Evolutionary conservation across 2,797 vertebrate genomes (phyloP).

Genomic region (Crocidura indochinensis): DNA sequence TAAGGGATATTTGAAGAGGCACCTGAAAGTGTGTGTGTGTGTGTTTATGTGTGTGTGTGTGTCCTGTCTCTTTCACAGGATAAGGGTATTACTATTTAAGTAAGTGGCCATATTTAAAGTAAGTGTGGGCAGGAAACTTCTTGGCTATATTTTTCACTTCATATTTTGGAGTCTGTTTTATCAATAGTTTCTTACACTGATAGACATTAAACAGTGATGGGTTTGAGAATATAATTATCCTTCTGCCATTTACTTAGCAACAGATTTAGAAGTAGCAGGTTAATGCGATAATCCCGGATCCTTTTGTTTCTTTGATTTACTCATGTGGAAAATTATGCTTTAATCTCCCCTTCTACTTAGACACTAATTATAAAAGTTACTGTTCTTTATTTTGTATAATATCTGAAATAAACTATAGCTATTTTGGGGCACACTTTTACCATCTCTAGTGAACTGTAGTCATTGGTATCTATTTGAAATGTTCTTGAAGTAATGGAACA

Average conservation of each 20-base stretch:
- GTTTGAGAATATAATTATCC: conserved; percentile 74
- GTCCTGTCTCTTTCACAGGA: not conserved
- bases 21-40: not conserved
- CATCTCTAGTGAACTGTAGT: conserved; percentile 21
- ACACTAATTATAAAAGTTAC: conserved; percentile 76
- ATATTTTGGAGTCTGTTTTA: conserved; percentile 69
- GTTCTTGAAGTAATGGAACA: not conserved
- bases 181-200: conserved; percentile 59
- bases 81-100: not conserved
- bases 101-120: not conserved
- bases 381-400: conserved; percentile 65
- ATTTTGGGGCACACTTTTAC: conserved; percentile 55
- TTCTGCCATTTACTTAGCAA: conserved; percentile 86
- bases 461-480: not conserved
- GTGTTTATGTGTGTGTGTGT: not conserved
- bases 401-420: conserved; percentile 47
- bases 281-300: conserved; percentile 76
- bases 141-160: not conserved
- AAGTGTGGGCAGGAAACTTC: fast-evolving
- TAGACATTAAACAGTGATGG: conserved; percentile 58
- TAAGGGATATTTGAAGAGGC: not conserved
- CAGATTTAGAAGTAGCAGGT: conserved; percentile 82
- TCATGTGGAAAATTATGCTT: conserved; percentile 53
- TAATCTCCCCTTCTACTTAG: conserved; percentile 77
- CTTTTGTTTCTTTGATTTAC: conserved; percentile 54